phyloP scores from a whole-genome alignment of 2,888 invertebrate genomes.

The Synanthedon myopaeformis region DNA sequence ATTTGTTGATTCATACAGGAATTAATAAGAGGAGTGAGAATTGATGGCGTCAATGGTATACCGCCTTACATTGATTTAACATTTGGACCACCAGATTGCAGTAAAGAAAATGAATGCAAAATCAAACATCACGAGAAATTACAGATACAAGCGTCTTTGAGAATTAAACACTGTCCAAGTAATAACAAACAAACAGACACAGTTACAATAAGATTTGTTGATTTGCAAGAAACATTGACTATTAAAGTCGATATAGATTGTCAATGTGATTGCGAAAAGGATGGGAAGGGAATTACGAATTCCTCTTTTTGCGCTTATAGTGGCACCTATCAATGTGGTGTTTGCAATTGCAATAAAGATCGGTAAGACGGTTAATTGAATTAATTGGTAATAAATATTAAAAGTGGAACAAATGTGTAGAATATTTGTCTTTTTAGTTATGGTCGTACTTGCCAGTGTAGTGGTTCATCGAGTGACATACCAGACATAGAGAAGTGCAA shows the following conservation, averaged over 20 bases:
- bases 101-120: conserved; percentile 17
- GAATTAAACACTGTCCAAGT: conserved; percentile 1
- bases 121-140: conserved; percentile 18
- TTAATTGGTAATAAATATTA: neutral
- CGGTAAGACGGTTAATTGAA: conserved; percentile 21
- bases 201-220: conserved; percentile 58
- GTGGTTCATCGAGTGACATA: conserved; percentile 15
- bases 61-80: conserved; percentile 21
- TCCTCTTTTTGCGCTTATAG: conserved; percentile 40
- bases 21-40: conserved; percentile 14
- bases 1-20: conserved; percentile 20
- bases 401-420: neutral
- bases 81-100: conserved; percentile 25
- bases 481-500: conserved; percentile 28
- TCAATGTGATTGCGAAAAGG: conserved; percentile 78
- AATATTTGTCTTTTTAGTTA: conserved; percentile 22
- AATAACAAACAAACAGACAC: neutral
- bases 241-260: conserved; percentile 79
- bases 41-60: conserved; percentile 10
- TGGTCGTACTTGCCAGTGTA: conserved; percentile 33
- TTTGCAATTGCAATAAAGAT: conserved; percentile 68
- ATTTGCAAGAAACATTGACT: conserved; percentile 74
- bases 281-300: conserved; percentile 26
- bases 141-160: conserved; percentile 22
- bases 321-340: conserved; percentile 73